These are phyloP conservation scores for Psophia crepitans DNA, from an alignment of 2,113 vertebrate species.

Conservation along the genomic window DNA sequence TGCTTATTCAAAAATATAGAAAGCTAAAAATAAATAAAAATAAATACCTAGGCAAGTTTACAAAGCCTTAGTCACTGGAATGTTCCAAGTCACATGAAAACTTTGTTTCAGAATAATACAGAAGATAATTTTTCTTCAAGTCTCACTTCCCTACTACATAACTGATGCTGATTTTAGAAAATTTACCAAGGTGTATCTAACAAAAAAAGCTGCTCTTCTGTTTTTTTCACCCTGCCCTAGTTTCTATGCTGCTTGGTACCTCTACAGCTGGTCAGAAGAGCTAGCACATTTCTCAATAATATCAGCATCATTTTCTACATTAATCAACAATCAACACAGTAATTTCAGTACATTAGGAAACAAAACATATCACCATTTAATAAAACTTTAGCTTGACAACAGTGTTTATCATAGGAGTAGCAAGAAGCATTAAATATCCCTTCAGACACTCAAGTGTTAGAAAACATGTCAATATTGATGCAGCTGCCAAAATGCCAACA, in stretches of 20 bases:
- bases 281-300: neutral
- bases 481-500: constrained; percentile 6
- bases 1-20: neutral
- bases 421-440: neutral
- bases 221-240: neutral
- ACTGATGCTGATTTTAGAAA: neutral
- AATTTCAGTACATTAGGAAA: neutral
- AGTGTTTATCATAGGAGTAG: neutral
- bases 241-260: neutral
- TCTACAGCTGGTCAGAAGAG: neutral
- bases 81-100: neutral
- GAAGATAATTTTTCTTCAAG: neutral
- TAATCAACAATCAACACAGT: neutral
- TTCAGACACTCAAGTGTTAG: neutral
- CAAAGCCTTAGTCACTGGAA: neutral
- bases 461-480: constrained; percentile 4
- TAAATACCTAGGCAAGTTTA: neutral
- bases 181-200: neutral
- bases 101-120: neutral
- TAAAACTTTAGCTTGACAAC: neutral
- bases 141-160: neutral
- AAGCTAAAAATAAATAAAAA: neutral
- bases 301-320: neutral
- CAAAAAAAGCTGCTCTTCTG: neutral
- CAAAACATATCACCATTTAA: neutral